Base-by-base conservation (phyloP, 2,113 vertebrate genomes). In the Martes martes region DNA sequence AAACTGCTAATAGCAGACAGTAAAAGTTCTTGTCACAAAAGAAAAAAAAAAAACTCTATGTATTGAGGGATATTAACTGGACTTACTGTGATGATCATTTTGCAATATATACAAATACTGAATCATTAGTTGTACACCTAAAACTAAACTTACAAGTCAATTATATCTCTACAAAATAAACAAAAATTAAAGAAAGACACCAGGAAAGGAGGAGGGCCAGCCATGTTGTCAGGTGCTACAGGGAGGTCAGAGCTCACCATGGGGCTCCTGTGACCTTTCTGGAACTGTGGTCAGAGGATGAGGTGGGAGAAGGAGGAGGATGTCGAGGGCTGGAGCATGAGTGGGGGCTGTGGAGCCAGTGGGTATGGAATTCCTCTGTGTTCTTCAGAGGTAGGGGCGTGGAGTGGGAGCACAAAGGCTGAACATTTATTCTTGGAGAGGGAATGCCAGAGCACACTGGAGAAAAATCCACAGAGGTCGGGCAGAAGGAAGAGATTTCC, bases 261-360 rank as follows among this genome's bases (percentile, higher is more conserved):
- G 7, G 45, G 28, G 23, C 8, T 4, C 24, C 78, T 28, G 23
- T 50, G 82, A 82, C 18, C 57, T 36, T 88, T 26, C 65, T 21
- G 24, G 79, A 61, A 28, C 61, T 61, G 5, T 11, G 33, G 19
- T 69, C 33, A 21, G 26, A 88, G 36, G 15, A 24, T 15, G 13
- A 28, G 33, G 19, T 3, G 13, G 84, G 26, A 26, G 42, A 21
- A 42, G 50, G 50, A 52, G 36, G 18, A 78, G 10, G 8, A 7
- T 3, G 47, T 39, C 0, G 7, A 73, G 28, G 31, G 13, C 33
- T 11, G 18, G 55, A n/a, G 42, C 4, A 4, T 1, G 11, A 69
- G 2, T 23, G 18, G 15, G 14, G 31, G 15, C 0, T 13, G 11
- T 7, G 42, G 16, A 81, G 23, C 14, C 6, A 3, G 26, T 4